phyloP scores from a whole-genome alignment of 2,797 vertebrate species.

The Gorsachius magnificus region DNA sequence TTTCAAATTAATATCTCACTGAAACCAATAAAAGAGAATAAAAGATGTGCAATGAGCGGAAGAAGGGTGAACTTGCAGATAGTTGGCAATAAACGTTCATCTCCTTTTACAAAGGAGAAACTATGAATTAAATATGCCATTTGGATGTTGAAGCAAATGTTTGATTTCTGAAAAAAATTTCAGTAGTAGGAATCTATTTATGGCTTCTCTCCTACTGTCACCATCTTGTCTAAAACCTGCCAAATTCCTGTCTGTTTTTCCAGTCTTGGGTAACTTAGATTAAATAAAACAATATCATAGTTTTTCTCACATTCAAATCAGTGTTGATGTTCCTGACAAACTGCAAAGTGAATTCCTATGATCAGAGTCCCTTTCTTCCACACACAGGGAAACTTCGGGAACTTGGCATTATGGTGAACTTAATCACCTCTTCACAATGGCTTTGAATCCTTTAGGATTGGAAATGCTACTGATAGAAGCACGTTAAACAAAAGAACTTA shows the following conservation, averaged over 20 bases:
- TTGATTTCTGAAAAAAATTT: background rate
- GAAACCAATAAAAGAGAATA: background rate
- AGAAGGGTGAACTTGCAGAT: background rate
- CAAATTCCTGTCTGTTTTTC: background rate
- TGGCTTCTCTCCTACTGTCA: background rate
- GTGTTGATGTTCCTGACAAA: background rate
- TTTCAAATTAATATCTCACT: background rate
- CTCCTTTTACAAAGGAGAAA: background rate
- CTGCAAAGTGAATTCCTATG: background rate
- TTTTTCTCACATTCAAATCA: background rate
- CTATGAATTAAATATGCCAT: background rate
- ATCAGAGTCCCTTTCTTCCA: background rate
- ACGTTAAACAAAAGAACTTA: background rate
- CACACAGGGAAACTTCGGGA: background rate
- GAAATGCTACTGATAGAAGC: background rate
- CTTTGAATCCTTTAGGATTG: background rate
- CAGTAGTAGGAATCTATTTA: background rate
- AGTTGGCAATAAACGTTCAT: background rate
- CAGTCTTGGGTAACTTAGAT: background rate
- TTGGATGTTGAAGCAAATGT: background rate
- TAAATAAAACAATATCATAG: background rate
- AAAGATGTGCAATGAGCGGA: background rate
- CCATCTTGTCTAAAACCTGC: background rate
- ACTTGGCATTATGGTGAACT: background rate
- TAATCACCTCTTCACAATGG: background rate